Evolutionary conservation across 2,797 vertebrate genomes (phyloP).

Genomic region (Crypturellus tataupa): DNA sequence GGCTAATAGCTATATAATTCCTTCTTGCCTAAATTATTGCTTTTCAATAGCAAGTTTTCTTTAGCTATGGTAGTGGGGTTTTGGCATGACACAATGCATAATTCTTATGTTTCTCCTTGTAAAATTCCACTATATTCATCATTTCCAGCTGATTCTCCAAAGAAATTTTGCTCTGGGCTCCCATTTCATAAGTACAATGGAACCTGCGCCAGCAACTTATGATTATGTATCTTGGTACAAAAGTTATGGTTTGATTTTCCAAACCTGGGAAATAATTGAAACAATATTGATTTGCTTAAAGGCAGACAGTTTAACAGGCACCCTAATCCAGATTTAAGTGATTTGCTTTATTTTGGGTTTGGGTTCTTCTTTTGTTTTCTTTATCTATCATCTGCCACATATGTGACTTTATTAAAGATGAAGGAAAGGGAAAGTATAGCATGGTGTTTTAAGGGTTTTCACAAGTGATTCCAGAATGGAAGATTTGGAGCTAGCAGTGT

Average conservation of each 20-base stretch:
- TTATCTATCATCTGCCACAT: neutral
- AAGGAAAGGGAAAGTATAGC: neutral
- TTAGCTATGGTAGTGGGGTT: neutral
- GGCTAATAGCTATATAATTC: neutral
- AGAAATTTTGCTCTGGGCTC: slow-evolving; percentile 20
- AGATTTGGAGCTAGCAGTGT: neutral
- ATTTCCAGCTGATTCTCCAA: slow-evolving; percentile 42
- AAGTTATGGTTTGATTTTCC: slow-evolving; percentile 10
- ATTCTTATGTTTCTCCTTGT: slow-evolving; percentile 11
- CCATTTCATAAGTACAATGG: neutral
- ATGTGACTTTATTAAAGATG: neutral
- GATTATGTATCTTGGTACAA: slow-evolving; percentile 42
- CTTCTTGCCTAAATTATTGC: neutral
- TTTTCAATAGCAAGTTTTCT: neutral
- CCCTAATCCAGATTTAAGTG: neutral
- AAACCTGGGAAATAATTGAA: slow-evolving; percentile 28
- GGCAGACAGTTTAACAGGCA: neutral
- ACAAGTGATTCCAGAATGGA: neutral
- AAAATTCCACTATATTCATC: slow-evolving; percentile 20
- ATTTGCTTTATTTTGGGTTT: neutral
- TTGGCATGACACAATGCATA: neutral
- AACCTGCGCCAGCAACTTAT: neutral
- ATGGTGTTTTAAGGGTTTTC: neutral
- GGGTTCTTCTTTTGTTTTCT: neutral
- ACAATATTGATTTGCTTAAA: slow-evolving; percentile 5